A percentile compares a stretch with the other conserved stretches of the same genome.
Evolutionary conservation across 2,113 vertebrate genomes (phyloP).

Genomic region (Rhipidura dahli): DNA sequence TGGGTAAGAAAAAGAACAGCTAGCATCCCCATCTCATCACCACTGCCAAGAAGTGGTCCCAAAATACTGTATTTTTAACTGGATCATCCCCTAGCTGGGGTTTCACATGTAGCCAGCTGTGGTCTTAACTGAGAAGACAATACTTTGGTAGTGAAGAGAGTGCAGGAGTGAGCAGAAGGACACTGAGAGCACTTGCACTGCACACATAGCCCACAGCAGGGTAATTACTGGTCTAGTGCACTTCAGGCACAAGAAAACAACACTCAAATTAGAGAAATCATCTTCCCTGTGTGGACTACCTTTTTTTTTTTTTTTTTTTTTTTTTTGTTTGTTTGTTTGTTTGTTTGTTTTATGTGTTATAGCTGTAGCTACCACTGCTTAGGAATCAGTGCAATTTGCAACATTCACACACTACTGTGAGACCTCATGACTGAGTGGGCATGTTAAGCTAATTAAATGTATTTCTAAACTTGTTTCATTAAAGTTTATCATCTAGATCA

Average conservation of each 20-base stretch:
- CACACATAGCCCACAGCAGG: accelerated
- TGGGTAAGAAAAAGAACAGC: neutral
- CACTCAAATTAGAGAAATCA: neutral
- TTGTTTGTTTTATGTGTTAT: neutral
- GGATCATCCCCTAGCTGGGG: neutral
- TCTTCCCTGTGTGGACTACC: neutral
- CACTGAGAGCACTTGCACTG: neutral
- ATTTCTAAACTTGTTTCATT: constrained; percentile 19
- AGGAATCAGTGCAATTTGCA: neutral
- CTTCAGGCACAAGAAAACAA: neutral
- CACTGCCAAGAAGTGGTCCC: neutral
- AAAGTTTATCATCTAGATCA: neutral
- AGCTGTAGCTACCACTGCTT: neutral
- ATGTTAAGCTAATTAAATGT: neutral
- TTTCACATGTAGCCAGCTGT: neutral
- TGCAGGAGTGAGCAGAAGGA: accelerated
- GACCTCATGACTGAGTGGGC: neutral
- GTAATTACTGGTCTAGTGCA: neutral
- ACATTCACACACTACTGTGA: neutral
- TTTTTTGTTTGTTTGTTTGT: too few relatives aligned
- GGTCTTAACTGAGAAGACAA: neutral
- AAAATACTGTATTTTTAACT: neutral
- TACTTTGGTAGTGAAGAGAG: neutral
- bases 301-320: too few relatives aligned
- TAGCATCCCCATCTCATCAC: neutral